phyloP scores from a whole-genome alignment of 2,888 invertebrate species.

The Zelleria hepariella region DNA sequence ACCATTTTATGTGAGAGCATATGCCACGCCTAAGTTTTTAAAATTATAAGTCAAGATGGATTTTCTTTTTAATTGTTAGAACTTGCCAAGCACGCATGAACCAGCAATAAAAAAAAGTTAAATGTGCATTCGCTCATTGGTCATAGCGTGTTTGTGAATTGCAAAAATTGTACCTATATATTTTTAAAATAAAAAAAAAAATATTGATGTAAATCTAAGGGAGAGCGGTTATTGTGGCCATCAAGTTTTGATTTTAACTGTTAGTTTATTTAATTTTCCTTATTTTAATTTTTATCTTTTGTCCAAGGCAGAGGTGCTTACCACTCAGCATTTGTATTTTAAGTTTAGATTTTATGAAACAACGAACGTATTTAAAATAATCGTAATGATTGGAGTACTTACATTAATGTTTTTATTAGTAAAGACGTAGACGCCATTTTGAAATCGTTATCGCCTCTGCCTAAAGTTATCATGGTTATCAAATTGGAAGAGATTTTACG shows the following conservation, averaged over 20 bases:
- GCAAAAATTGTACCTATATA: background rate
- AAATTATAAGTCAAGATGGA: background rate
- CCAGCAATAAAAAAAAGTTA: too few relatives aligned
- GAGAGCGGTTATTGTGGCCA: constrained; percentile 41
- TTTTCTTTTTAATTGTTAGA: background rate
- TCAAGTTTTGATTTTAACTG: constrained; percentile 31
- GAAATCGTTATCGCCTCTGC: constrained; percentile 38
- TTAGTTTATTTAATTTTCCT: background rate
- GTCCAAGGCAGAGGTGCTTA: constrained; percentile 38
- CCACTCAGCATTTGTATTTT: background rate
- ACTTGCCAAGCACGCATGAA: too few relatives aligned
- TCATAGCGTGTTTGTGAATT: too few relatives aligned
- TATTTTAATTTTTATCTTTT: constrained; percentile 12
- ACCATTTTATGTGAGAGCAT: too few relatives aligned
- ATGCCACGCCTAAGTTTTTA: too few relatives aligned
- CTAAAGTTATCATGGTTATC: constrained; percentile 11
- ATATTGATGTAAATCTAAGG: background rate
- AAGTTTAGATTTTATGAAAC: constrained; percentile 13
- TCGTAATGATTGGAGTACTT: constrained; percentile 36
- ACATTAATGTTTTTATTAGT: constrained; percentile 32
- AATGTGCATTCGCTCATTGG: too few relatives aligned
- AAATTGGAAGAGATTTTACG: background rate
- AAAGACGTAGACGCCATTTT: constrained; percentile 29
- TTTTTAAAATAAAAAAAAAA: background rate
- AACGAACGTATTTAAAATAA: constrained; percentile 42